phyloP scores from a whole-genome alignment of 2,797 vertebrate genomes.

The Molossus molossus region DNA sequence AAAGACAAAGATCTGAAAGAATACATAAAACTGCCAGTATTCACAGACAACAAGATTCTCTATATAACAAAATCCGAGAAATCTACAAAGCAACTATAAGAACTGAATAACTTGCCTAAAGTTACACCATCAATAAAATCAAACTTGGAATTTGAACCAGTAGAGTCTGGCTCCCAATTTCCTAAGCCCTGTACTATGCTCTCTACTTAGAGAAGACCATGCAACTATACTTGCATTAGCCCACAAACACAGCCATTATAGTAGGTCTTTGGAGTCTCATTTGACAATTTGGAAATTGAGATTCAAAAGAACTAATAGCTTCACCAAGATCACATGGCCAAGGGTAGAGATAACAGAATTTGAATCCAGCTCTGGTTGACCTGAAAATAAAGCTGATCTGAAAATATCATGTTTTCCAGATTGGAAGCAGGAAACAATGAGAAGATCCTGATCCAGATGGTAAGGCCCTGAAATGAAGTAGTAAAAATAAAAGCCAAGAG shows the following conservation, averaged over 20 bases:
- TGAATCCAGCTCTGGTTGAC: neutral
- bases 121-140: conserved; percentile 16
- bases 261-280: neutral
- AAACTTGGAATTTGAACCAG: conserved; percentile 15
- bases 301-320: conserved; percentile 45
- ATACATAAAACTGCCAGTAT: conserved; percentile 1
- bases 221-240: neutral
- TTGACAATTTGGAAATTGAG: neutral
- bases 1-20: neutral
- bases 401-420: neutral
- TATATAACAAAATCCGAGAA: conserved; percentile 11
- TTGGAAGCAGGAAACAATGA: neutral
- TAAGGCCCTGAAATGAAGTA: neutral
- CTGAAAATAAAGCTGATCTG: neutral
- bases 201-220: neutral
- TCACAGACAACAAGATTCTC: neutral
- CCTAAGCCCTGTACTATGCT: neutral
- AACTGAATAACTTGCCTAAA: neutral
- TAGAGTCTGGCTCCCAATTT: neutral
- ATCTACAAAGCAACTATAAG: neutral
- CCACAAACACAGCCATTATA: neutral
- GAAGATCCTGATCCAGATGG: neutral
- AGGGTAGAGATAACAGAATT: neutral
- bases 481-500: neutral
- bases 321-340: neutral